Base-by-base conservation (phyloP, 2,888 invertebrate genomes). In the Acanthopleura granulata region DNA sequence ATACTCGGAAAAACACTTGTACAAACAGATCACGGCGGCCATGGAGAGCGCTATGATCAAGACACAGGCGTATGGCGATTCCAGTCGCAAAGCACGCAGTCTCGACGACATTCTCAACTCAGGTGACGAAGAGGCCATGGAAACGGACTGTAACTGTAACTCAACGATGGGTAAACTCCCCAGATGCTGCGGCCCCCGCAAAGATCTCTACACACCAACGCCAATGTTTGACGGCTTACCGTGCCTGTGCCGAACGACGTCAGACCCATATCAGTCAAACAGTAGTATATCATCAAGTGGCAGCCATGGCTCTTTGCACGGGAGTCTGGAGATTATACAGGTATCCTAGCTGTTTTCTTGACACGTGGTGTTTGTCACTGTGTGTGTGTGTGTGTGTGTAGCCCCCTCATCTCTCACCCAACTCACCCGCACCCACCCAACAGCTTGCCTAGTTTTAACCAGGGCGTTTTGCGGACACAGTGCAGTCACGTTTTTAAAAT, bases 231-330 rank as follows among this genome's bases (percentile, higher is more conserved):
- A 87, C 66, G 80, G 78, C 62, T 76, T 83, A 74, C 80, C 83
- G 75, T 85, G 85, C 73, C 80, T 80, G 51, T 85, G 86, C 74
- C 83, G 86, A 3, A 83, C 84, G 14, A 78, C 83, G 22, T 79
- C 86, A 1, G 89, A 89, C 72, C 83, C 85, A 12, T 89, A 87
- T 78, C 88, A 87, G 76, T 88, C 88, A 50, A 86, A 81, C 78
- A 87, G 89, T 80, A 89, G 89, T 82, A 84, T 89, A 74, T 89
- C 89, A n/a, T 90, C 90, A 16, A 83, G 85, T 70, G 86, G 89
- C 76, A 90, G 90, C 81, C 89, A 87, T 74, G 86, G 84, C 76
- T 89, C 89, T 22, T 79, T 89, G 62, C 89, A 88, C 74, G 87
- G 88, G 73, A 89, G 88, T 77, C 79, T 88, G 77, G 89, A 90